Percentiles rank a stretch among this genome's conserved stretches.
Evolutionary conservation across 2,888 invertebrate genomes (phyloP).

Genomic region (Coronaproctus castanopsis): DNA sequence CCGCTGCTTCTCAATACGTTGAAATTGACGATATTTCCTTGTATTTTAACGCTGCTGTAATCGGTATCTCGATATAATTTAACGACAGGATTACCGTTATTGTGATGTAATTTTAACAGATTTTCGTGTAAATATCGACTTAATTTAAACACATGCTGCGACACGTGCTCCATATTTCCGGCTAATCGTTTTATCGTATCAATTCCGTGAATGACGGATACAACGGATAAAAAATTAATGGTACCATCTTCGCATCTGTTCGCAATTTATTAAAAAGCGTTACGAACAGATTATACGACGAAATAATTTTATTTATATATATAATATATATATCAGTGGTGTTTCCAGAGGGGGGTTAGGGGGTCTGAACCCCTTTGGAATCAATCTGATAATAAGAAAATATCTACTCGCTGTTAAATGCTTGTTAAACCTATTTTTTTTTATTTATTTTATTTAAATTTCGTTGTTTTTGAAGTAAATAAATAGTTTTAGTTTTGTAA

Average conservation of each 20-base stretch:
- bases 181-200: constrained; percentile 44
- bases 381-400: too few species aligned
- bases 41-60: constrained; percentile 38
- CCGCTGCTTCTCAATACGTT: constrained; percentile 61
- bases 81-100: constrained; percentile 46
- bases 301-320: not conserved
- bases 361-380: too few species aligned
- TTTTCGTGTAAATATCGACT: constrained; percentile 49
- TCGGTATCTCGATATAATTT: constrained; percentile 51
- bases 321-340: not conserved
- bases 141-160: constrained; percentile 36
- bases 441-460: too few species aligned
- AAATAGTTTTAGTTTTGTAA: too few species aligned
- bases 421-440: too few species aligned
- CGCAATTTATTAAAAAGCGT: constrained; percentile 16
- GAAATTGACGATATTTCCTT: constrained; percentile 77
- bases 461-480: too few species aligned
- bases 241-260: constrained; percentile 88
- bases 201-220: constrained; percentile 63
- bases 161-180: constrained; percentile 43
- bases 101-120: constrained; percentile 42
- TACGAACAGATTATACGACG: not conserved
- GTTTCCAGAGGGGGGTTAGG: not conserved
- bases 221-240: constrained; percentile 61
- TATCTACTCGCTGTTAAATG: too few species aligned